Evolutionary conservation across 2,888 invertebrate genomes (phyloP), one percentile per base, ranked within the genome.

Genomic region (Tetramorium bicarinatum): DNA sequence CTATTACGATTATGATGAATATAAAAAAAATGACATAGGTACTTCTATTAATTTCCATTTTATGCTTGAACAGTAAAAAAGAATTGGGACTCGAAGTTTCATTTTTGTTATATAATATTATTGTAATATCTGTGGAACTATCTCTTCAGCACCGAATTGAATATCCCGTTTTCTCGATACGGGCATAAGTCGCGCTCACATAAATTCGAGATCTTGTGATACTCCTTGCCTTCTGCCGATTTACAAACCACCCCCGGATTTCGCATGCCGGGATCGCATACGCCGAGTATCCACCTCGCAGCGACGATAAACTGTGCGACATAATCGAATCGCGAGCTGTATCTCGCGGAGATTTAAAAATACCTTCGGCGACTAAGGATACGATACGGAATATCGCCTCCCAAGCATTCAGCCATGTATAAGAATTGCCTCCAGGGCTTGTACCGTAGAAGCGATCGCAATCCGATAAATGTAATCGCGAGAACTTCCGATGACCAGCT

Each of bases 311-410:
- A 79, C 79, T 71, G 56, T 59, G 47, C 79, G 56, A 59, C 59
- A 21, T 71, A 79, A 72, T 79, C 72, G 59, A 72, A 72, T 49
- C 47, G 59, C 79, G 59, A 71, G 47, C 72, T 72, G 59, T 72
- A 79, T 79, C 71, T 79, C 21, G 79, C 69, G 18, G 21, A 79
- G 71, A 79, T 79, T 79, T 79, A 71, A 71, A 79, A 71, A 71
- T 72, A 79, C 8, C 59, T 72, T 38, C 25, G 72, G 47, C 72
- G 38, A 38, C 59, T 59, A 41, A 47, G 25, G 47, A 56, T 21
- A 44, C 34, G 34, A 18, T 21, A 62, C 56, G 13, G 13, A 44
- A 9, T 54, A n/a, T 44, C 34, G 41, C 29, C 29, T 67, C 54
- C 52, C 21, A 59, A 79, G 21, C 59, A 15, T 34, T 67, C 67